phyloP scores from a whole-genome alignment of 2,113 vertebrate species.

The Speoplatyrhinus poulsoni region DNA sequence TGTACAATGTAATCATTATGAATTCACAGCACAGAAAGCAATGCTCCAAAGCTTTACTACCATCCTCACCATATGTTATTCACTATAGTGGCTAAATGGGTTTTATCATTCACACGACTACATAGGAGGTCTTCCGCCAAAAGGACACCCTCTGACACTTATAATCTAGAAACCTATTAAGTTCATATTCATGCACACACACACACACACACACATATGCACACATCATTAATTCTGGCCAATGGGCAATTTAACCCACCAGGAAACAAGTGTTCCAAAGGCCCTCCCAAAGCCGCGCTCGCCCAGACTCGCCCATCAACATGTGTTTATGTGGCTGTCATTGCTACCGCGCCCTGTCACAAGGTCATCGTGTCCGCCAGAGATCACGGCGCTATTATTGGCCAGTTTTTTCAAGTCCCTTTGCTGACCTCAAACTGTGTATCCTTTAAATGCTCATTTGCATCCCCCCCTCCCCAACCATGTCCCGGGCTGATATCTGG shows the following conservation, averaged over 20 bases:
- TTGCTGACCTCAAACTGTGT: constrained; percentile 41
- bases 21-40: too few relatives aligned
- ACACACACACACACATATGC: constrained; percentile 5
- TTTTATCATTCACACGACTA: background rate
- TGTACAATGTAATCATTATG: too few relatives aligned
- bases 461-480: constrained; percentile 6
- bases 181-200: background rate
- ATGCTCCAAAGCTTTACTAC: too few relatives aligned
- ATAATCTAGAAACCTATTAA: constrained; percentile 19
- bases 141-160: constrained; percentile 1
- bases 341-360: constrained; percentile 18
- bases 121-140: background rate
- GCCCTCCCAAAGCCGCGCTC: constrained; percentile 39
- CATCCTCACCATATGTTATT: background rate
- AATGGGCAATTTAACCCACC: constrained; percentile 18
- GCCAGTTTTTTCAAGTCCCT: constrained; percentile 21
- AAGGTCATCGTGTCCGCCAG: constrained; percentile 15
- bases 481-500: constrained; percentile 49
- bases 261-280: constrained; percentile 41
- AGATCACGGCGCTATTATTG: constrained; percentile 37
- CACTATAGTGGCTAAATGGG: constrained; percentile 5
- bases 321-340: constrained; percentile 54
- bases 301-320: constrained; percentile 60
- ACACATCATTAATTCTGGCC: constrained; percentile 42
- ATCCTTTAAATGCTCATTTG: constrained; percentile 27